Percentiles rank a stretch among this genome's conserved stretches.
Conservation (phyloP, 2,888 invertebrate genomes). For the Acanthosepion pharaonis region DNA sequence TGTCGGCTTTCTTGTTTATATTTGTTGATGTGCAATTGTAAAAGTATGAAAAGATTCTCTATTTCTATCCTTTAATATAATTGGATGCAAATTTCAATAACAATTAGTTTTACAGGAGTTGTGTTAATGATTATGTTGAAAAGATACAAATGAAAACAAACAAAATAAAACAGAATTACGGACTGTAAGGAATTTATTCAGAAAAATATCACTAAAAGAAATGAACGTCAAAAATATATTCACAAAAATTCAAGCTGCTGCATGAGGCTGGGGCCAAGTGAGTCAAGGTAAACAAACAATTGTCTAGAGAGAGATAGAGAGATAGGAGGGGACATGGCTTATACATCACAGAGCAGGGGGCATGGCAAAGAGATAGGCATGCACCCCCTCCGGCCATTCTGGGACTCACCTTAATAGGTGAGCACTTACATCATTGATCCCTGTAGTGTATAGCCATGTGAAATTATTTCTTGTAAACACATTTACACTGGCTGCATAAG, state of each 20-base stretch:
- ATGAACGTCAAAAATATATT: constrained; percentile 33
- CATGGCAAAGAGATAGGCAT: neutral
- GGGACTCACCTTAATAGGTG: neutral
- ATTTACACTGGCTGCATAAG: neutral
- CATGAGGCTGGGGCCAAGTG: constrained; percentile 33
- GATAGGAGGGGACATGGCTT: neutral
- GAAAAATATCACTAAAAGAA: constrained; percentile 33
- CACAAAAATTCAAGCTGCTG: constrained; percentile 33
- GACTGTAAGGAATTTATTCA: constrained; percentile 23
- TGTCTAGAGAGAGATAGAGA: neutral
- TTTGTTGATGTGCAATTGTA: no score
- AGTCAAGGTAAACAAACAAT: neutral
- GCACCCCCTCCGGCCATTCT: neutral
- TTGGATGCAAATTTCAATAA: no score
- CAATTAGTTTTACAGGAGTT: no score
- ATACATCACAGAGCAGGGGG: neutral
- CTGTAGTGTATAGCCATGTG: neutral
- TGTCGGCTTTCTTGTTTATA: no score
- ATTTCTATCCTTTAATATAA: no score
- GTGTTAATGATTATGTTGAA: no score
- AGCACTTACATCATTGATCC: neutral
- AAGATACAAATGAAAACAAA: neutral
- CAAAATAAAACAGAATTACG: neutral
- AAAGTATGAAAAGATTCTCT: no score
- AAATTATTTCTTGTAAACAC: constrained; percentile 22